phyloP scores from a whole-genome alignment of 1,140 invertebrate species.

The Eueides isabella region DNA sequence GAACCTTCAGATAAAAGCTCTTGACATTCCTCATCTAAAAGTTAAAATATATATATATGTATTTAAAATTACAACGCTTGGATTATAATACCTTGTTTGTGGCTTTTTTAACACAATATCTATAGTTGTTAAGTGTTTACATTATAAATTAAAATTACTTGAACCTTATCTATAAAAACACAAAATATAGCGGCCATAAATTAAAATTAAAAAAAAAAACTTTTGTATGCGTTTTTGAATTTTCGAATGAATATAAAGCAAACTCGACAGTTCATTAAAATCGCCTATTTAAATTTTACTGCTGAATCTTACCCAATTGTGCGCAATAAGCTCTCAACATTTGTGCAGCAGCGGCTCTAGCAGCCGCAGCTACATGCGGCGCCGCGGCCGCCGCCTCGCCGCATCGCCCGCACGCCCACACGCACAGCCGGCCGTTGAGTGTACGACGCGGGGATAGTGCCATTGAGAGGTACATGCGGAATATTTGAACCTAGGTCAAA shows the following conservation, averaged over 20 bases:
- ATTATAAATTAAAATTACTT: no score
- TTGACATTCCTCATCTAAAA: slow-evolving; percentile 89
- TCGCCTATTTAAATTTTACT: no score
- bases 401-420: slow-evolving; percentile 89
- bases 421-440: slow-evolving; percentile 91
- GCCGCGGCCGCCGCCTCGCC: slow-evolving; percentile 84
- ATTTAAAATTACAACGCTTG: no score
- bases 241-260: no score
- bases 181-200: no score
- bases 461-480: slow-evolving; percentile 90
- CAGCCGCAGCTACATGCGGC: slow-evolving; percentile 90
- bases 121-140: no score
- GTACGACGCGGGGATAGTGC: slow-evolving; percentile 91
- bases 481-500: slow-evolving; percentile 79
- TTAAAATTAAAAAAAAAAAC: no score
- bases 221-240: no score
- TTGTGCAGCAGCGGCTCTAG: slow-evolving; percentile 91
- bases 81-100: no score
- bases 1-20: slow-evolving; percentile 86
- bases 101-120: no score
- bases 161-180: no score
- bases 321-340: slow-evolving; percentile 91
- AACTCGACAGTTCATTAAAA: no score
- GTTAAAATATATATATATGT: not conserved
- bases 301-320: slow-evolving; percentile 84